A percentile compares a stretch with the other conserved stretches of the same genome.
Evolutionary conservation across 2,888 invertebrate species (phyloP).

Genomic region (Sclerodermus sp.): DNA sequence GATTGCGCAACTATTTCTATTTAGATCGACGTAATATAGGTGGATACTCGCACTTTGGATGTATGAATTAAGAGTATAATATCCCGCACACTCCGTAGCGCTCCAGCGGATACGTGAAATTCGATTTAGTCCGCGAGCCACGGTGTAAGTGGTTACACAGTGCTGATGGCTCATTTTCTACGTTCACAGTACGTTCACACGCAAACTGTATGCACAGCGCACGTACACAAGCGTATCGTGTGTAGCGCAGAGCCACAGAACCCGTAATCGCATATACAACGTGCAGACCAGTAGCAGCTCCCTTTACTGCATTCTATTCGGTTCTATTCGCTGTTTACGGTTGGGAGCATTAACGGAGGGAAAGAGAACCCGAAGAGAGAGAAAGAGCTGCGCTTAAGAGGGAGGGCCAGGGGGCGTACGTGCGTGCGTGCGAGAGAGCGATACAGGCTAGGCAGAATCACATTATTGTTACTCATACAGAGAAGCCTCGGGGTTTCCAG

Average conservation of each 20-base stretch:
- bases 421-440: not conserved
- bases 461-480: slow-evolving; percentile 44
- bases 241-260: not conserved
- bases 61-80: not conserved
- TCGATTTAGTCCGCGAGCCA: slow-evolving; percentile 22
- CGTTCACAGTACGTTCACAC: slow-evolving; percentile 15
- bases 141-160: slow-evolving; percentile 14
- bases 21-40: not conserved
- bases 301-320: slow-evolving; percentile 50
- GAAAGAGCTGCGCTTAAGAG: not conserved
- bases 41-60: not conserved
- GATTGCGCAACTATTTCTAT: not conserved
- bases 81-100: slow-evolving; percentile 3
- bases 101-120: slow-evolving; percentile 25
- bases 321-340: slow-evolving; percentile 50
- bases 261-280: slow-evolving; percentile 10
- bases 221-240: slow-evolving; percentile 3
- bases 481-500: slow-evolving; percentile 25
- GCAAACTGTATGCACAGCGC: not conserved
- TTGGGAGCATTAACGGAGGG: slow-evolving; percentile 44
- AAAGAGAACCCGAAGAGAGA: slow-evolving; percentile 16
- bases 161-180: slow-evolving; percentile 2
- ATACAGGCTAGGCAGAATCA: slow-evolving; percentile 31
- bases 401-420: not conserved
- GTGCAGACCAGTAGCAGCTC: slow-evolving; percentile 23